These are phyloP conservation scores for Xestia sexstrigata DNA, from an alignment of 2,888 invertebrate species.

Conservation along the genomic window DNA sequence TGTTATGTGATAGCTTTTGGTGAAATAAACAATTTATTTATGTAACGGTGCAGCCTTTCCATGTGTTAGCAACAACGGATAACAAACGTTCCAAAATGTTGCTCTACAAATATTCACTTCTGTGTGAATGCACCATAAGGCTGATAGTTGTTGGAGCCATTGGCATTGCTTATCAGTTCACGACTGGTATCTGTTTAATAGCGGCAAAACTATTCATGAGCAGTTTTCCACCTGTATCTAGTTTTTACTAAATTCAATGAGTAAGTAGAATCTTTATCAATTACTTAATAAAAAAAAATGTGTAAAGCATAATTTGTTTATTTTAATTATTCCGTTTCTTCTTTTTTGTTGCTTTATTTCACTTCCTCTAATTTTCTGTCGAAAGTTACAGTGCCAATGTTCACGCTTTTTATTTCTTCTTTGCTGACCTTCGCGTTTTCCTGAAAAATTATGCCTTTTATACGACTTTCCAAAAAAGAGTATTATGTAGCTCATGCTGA, in stretches of 20 bases:
- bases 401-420: constrained; percentile 87
- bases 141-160: not conserved
- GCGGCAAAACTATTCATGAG: not conserved
- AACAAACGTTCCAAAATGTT: not conserved
- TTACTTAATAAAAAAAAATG: constrained; percentile 6
- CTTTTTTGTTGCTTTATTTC: constrained; percentile 70
- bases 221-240: not conserved
- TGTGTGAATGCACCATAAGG: not conserved
- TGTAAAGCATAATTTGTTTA: constrained; percentile 56
- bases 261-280: not conserved
- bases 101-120: not conserved
- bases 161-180: not conserved
- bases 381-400: constrained; percentile 86
- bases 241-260: not conserved
- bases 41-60: too few relatives aligned
- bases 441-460: constrained; percentile 73
- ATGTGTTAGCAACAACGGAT: not conserved
- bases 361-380: constrained; percentile 88
- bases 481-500: constrained; percentile 2
- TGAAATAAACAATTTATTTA: too few relatives aligned
- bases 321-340: constrained; percentile 55
- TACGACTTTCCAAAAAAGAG: not conserved
- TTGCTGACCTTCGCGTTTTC: constrained; percentile 82
- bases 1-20: too few relatives aligned
- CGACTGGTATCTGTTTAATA: too few relatives aligned